phyloP scores from a whole-genome alignment of 1,140 invertebrate species.

The Drosophila ambigua region DNA sequence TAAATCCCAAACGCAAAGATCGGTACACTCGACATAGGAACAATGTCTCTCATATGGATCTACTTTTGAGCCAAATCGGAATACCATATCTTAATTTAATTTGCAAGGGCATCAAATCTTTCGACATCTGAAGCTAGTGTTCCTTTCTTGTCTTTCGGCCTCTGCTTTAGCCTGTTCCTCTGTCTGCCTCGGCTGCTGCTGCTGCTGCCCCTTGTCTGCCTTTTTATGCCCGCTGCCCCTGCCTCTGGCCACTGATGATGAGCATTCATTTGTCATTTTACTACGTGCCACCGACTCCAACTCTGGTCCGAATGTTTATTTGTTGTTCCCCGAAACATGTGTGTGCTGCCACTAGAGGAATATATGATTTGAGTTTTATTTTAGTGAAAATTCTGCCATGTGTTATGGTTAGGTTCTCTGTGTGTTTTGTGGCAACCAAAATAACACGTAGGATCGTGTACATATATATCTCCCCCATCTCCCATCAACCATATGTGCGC shows the following conservation, averaged over 20 bases:
- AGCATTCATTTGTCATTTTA: constrained; percentile 82
- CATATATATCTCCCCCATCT: constrained; percentile 11
- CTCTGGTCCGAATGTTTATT: constrained; percentile 74
- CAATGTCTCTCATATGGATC: no score
- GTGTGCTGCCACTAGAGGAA: constrained; percentile 61
- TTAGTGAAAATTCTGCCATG: constrained; percentile 75
- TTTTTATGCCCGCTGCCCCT: constrained; percentile 30
- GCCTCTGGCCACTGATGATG: constrained; percentile 51
- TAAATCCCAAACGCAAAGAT: no score
- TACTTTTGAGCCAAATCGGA: no score
- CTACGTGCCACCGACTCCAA: constrained; percentile 78
- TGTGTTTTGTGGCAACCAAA: constrained; percentile 62
- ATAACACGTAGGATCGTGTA: constrained; percentile 74
- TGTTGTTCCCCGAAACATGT: constrained; percentile 70
- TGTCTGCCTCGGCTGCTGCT: constrained; percentile 36
- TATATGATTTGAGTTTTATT: constrained; percentile 73
- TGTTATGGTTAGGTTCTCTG: constrained; percentile 28
- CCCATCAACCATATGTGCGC: neutral
- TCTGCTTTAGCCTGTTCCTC: constrained; percentile 21
- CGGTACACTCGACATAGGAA: no score
- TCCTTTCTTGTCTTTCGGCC: neutral
- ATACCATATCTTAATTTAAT: no score
- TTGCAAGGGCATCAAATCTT: no score
- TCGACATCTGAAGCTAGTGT: no score
- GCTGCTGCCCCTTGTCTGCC: constrained; percentile 21